Base-by-base conservation (phyloP, 2,888 invertebrate species). In the Oscheius onirici region DNA sequence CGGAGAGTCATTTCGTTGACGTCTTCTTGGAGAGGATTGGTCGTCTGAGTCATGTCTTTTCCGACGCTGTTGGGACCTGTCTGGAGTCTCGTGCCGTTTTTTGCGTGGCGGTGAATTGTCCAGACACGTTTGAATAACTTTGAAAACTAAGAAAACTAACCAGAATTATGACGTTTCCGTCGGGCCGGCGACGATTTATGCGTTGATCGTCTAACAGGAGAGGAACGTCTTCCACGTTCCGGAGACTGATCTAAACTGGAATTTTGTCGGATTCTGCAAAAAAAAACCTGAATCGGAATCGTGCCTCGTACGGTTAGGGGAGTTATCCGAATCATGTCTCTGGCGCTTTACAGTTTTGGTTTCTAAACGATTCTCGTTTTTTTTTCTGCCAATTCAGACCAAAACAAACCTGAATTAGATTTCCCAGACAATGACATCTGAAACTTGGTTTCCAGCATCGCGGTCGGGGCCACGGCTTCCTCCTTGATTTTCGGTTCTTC, bases 261-360 rank as follows among this genome's bases (percentile, higher is more conserved):
- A 15, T 1, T 41, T 15, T 34, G 8, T 3, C 3, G 3, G 3
- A 34, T 34, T 34, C 34, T 8, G 8, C 20, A 24, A 43, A 40
- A 54, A 28, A 61, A 22, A 63, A 52, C 2, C 20, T 41, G 26
- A n/a, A 75, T 61, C 68, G 66, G 72, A 74, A 54, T 76, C 72
- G 43, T 76, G 73, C 11, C 76, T 41, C n/a, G 26, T 71, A 43
- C 74, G 63, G 10, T 68, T 68, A 1, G 76, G 75, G 2, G 75
- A 75, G n/a, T 70, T 69, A n/a, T 44, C 65, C 2, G 65, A 65
- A 54, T 65, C 65, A 43, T 71, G 63, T 8, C 63, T 51, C 17
- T 24, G 24, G 5, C 61, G 58, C 24, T 15, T 15, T 17, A 10
- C 13, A 43, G 43, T 22, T 20, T 6, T 17, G 2, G 49, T 15